Conservation (phyloP, 1,140 invertebrate species). For the Penaeus japonicus region DNA sequence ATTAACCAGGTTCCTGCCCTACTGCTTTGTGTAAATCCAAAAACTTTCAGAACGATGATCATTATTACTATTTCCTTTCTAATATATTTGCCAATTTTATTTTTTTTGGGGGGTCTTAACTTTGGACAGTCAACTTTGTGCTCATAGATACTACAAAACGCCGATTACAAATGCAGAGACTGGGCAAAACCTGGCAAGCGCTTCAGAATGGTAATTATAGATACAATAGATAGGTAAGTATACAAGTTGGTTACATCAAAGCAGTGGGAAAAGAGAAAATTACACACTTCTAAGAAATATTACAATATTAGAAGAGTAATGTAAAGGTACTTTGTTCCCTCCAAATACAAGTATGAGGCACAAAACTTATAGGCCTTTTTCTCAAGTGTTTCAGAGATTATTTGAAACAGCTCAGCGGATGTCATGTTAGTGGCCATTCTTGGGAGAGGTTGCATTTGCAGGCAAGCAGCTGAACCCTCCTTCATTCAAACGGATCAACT, state of each 20-base stretch:
- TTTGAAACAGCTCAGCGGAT: slow-evolving; percentile 44
- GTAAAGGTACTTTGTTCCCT: slow-evolving; percentile 58
- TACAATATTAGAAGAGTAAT: slow-evolving; percentile 56
- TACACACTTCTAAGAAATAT: slow-evolving; percentile 56
- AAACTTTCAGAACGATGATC: no score
- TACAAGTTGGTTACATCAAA: slow-evolving; percentile 55
- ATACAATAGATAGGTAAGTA: slow-evolving; percentile 52
- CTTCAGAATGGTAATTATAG: slow-evolving; percentile 54
- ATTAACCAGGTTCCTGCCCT: slow-evolving; percentile 50
- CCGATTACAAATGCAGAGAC: slow-evolving; percentile 6
- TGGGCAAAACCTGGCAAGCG: slow-evolving; percentile 52
- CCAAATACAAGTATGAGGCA: slow-evolving; percentile 58
- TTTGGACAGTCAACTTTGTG: slow-evolving; percentile 21
- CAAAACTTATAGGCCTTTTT: slow-evolving; percentile 55
- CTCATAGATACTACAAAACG: background rate
- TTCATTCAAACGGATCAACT: slow-evolving; percentile 37
- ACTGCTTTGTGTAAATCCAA: slow-evolving; percentile 16
- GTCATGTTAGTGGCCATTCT: slow-evolving; percentile 40
- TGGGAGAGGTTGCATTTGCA: slow-evolving; percentile 36
- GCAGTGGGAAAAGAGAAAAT: slow-evolving; percentile 57
- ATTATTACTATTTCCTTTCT: no score
- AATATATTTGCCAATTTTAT: no score
- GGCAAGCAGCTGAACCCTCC: slow-evolving; percentile 21
- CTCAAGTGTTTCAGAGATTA: slow-evolving; percentile 54
- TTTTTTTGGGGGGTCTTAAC: no score